phyloP scores from a whole-genome alignment of 2,888 invertebrate species.

The Eupithecia centaureata region DNA sequence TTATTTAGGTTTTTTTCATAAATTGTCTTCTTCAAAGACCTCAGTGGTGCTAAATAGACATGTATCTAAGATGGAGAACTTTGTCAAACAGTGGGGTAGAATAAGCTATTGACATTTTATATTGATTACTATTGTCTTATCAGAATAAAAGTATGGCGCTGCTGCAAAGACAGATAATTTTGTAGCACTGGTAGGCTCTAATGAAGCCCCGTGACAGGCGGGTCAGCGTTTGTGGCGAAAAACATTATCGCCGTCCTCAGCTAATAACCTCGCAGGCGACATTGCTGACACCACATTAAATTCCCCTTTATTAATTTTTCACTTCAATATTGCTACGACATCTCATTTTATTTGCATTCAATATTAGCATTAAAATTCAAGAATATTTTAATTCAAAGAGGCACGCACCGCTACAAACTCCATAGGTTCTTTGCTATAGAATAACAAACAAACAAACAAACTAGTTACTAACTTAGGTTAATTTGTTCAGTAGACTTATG shows the following conservation, averaged over 20 bases:
- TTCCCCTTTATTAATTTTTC: slow-evolving; percentile 26
- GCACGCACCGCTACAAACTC: too few species aligned
- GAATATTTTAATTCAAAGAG: background rate
- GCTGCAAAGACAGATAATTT: background rate
- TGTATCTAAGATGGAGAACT: background rate
- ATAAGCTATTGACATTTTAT: background rate
- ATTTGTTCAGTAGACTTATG: background rate
- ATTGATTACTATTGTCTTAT: too few species aligned
- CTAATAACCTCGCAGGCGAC: slow-evolving; percentile 53
- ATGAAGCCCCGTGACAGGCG: slow-evolving; percentile 55
- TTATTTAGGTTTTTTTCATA: background rate
- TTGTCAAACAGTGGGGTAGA: background rate
- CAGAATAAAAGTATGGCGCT: background rate
- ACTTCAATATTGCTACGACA: background rate
- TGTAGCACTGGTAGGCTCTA: slow-evolving; percentile 38
- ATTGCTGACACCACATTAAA: slow-evolving; percentile 41
- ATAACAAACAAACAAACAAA: too few species aligned
- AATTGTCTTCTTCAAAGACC: background rate
- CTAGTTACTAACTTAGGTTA: too few species aligned
- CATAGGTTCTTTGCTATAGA: too few species aligned
- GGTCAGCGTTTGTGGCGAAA: slow-evolving; percentile 54
- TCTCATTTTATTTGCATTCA: background rate
- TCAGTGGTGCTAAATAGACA: background rate
- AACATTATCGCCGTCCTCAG: slow-evolving; percentile 51
- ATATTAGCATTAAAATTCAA: background rate